These are phyloP conservation scores for Tetragonula clypearis DNA, from an alignment of 1,140 invertebrate genomes.

Conservation along the genomic window DNA sequence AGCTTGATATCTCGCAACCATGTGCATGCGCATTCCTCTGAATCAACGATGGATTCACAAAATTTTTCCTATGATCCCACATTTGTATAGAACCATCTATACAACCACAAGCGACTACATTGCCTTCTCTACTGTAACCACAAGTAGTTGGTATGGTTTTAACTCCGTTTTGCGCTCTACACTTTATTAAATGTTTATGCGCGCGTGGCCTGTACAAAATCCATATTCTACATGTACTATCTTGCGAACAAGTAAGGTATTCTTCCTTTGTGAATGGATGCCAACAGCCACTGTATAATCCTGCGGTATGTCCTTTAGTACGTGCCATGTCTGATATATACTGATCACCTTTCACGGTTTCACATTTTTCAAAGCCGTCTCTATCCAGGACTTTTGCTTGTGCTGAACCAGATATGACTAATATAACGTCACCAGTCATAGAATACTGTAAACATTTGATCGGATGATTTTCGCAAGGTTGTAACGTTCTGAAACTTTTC, in stretches of 20 bases:
- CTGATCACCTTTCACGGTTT: conserved; percentile 93
- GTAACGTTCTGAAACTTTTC: conserved; percentile 94
- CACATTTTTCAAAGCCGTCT: conserved; percentile 96
- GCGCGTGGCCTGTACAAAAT: conserved; percentile 88
- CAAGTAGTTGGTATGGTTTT: conserved; percentile 94
- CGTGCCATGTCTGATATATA: conserved; percentile 63
- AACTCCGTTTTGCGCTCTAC: conserved; percentile 92
- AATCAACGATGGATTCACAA: conserved; percentile 90
- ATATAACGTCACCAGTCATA: conserved; percentile 91
- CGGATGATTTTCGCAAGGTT: conserved; percentile 97
- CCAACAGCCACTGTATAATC: conserved; percentile 95
- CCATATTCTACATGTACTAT: conserved; percentile 97
- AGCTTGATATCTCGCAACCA: conserved; percentile 90
- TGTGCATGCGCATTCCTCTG: conserved; percentile 92
- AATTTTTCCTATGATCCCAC: conserved; percentile 96
- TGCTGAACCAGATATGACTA: conserved; percentile 90
- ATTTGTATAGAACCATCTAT: conserved; percentile 98
- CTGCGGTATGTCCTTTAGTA: conserved; percentile 93
- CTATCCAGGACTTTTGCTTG: conserved; percentile 97
- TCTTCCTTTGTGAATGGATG: conserved; percentile 95
- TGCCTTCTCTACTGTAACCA: conserved; percentile 93
- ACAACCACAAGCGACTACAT: conserved; percentile 94
- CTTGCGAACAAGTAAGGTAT: conserved; percentile 96
- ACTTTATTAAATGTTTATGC: conserved; percentile 84
- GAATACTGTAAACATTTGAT: conserved; percentile 91